Conservation (phyloP, 30 jellyfish, hydroid and myxozoan species). For the Aurelia aurita complex sp. Pacific region DNA sequence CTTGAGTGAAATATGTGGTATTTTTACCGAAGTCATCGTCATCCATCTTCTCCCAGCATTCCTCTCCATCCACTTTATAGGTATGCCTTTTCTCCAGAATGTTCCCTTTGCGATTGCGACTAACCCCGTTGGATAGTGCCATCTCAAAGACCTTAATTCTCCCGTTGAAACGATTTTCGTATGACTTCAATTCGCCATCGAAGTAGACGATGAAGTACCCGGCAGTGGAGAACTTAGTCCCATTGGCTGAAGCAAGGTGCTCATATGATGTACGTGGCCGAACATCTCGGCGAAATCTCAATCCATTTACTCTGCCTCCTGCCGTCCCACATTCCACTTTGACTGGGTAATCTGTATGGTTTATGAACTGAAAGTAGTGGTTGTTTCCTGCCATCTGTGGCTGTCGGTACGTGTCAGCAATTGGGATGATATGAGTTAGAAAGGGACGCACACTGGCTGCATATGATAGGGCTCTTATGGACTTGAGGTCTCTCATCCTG, state of each 20-base stretch:
- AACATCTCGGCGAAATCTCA: conserved; percentile 15
- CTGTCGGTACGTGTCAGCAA: conserved; percentile 3
- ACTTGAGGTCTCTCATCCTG: conserved; percentile 7
- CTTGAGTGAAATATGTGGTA: background rate
- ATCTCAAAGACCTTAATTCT: conserved; percentile 15
- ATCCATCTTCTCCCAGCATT: background rate
- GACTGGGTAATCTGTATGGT: conserved; percentile 37
- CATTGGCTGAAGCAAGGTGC: background rate
- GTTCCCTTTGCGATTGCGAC: conserved; percentile 12
- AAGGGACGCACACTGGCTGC: background rate
- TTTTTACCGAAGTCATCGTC: background rate
- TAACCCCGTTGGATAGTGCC: conserved; percentile 4
- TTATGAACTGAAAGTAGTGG: conserved; percentile 26
- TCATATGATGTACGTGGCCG: conserved; percentile 2
- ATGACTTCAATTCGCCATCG: conserved; percentile 13
- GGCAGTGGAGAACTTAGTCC: background rate
- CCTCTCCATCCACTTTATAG: background rate
- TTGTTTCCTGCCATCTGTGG: conserved; percentile 13
- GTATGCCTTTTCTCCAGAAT: conserved; percentile 5
- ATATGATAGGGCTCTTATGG: background rate
- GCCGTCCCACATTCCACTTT: conserved; percentile 36
- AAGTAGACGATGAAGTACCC: conserved; percentile 36
- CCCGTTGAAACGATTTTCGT: conserved; percentile 14
- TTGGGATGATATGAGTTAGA: background rate
- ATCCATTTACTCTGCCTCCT: conserved; percentile 2